Base-by-base conservation (phyloP, 2,797 vertebrate species). In the Melanotaenia boesemani region DNA sequence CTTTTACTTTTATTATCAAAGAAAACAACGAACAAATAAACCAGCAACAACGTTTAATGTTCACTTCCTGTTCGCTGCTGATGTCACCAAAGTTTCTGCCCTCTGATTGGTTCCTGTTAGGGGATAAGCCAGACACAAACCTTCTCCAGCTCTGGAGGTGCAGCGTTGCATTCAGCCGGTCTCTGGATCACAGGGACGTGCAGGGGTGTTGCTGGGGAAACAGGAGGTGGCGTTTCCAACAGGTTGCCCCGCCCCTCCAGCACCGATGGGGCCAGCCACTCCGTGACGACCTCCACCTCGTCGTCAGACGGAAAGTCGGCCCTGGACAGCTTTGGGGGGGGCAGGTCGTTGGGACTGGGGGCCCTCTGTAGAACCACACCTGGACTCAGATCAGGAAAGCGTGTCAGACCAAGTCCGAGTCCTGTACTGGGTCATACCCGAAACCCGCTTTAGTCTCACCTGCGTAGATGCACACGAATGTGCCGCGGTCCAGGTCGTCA, bases 391-490 rank as follows among this genome's bases (percentile, higher is more conserved):
- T 18, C 57, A 32, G 20, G 16, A 57, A 12, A 6, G 22, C 0
- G 5, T 13, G 15, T 32, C 36, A 30, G 22, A 13, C 10, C 8
- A 11, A 15, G 12, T n/a, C 20, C 36, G 0, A 22, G 4, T 13
- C 28, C 30, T 7, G 9, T 54, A 44, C 0, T 3, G 36, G 13
- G 37, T 22, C 11, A 4, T 6, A 2, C 1, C n/a, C 32, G 1
- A 13, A 58, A 6, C 20, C 34, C 1, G 7, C 0, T 6, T 6
- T 18, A 32, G n/a, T 4, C 83, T 73, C 69, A 90, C 98, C 97
- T 95, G 97, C 95, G 3, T 96, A 98, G 22, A 95, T 96, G 72
- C 97, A 99, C 82, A 98, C 88, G 59, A 98, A 99, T 0, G 97
- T 99, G 16, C 97, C 97, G 6, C 75, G 87, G 86, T 99, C 98